phyloP scores from a whole-genome alignment of 2,797 vertebrate species.

The Muscicapa comitata region DNA sequence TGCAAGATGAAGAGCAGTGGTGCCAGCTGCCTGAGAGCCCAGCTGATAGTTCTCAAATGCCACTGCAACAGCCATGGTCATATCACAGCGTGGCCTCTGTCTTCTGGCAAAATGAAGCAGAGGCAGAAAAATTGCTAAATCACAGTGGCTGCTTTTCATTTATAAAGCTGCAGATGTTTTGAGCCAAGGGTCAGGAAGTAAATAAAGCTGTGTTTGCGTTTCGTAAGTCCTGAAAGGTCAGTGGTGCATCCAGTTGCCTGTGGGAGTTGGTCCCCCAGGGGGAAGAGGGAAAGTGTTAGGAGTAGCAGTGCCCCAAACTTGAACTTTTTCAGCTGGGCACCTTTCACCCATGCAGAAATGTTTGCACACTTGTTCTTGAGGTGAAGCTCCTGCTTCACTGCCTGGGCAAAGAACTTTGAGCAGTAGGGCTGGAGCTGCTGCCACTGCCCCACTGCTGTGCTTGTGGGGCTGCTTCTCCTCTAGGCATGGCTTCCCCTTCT shows the following conservation, averaged over 20 bases:
- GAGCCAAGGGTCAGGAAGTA: background rate
- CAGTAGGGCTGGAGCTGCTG: background rate
- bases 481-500: background rate
- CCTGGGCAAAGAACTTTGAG: background rate
- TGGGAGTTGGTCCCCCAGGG: background rate
- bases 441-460: background rate
- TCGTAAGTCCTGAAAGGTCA: background rate
- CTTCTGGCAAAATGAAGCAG: constrained; percentile 27
- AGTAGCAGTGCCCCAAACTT: background rate
- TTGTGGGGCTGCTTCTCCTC: background rate
- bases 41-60: background rate
- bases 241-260: background rate
- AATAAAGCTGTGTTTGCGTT: background rate
- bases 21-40: background rate
- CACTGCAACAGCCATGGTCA: background rate
- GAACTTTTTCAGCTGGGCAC: background rate
- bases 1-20: background rate
- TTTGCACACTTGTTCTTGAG: background rate
- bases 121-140: background rate
- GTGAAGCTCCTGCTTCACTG: background rate
- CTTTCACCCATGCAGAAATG: background rate
- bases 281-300: background rate
- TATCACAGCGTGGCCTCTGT: background rate
- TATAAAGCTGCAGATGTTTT: background rate
- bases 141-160: background rate